These are phyloP conservation scores for Drosophila saltans DNA, from an alignment of 1,140 invertebrate species.

Conservation along the genomic window DNA sequence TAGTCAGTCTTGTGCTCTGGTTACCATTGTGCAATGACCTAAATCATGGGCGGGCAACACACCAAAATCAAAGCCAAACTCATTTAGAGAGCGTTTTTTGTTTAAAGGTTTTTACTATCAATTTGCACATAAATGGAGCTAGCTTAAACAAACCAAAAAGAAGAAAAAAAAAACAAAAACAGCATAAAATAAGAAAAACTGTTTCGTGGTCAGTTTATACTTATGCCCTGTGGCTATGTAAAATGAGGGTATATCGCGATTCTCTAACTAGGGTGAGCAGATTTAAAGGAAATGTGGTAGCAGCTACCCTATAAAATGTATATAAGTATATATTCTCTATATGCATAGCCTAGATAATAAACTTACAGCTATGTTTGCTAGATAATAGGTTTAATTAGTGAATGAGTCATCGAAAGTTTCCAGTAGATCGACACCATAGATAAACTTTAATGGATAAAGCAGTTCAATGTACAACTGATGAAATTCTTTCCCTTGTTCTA, in stretches of 20 bases:
- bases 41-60: conserved; percentile 50
- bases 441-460: too few species aligned
- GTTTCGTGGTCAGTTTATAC: conserved; percentile 17
- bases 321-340: too few species aligned
- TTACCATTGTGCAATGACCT: conserved; percentile 81
- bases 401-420: too few species aligned
- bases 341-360: too few species aligned
- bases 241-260: not conserved
- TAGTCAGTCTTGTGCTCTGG: conserved; percentile 59
- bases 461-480: too few species aligned
- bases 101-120: conserved; percentile 45
- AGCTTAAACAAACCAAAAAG: not conserved
- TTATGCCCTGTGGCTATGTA: not conserved
- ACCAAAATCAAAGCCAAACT: conserved; percentile 68
- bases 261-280: not conserved
- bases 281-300: too few species aligned
- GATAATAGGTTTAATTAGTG: too few species aligned
- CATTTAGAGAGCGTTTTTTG: conserved; percentile 41
- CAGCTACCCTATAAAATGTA: too few species aligned
- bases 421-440: too few species aligned
- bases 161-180: conserved; percentile 10
- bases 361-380: too few species aligned
- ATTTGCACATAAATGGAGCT: conserved; percentile 70
- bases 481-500: too few species aligned
- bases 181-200: conserved; percentile 22